Base-by-base conservation (phyloP, 2,888 invertebrate species). In the Mythimna loreyi region DNA sequence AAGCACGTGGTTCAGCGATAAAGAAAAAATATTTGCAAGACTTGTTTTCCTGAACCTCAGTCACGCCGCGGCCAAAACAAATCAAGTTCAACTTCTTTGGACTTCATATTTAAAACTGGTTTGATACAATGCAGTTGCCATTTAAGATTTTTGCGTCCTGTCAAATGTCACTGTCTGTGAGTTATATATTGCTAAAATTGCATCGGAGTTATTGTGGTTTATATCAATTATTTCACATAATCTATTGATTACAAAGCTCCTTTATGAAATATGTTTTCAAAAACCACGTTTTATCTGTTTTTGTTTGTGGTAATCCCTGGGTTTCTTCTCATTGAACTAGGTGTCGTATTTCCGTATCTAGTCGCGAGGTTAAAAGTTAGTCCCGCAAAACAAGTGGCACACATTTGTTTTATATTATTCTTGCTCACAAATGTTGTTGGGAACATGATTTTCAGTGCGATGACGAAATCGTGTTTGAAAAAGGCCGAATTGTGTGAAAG, bases 391-490 rank as follows among this genome's bases (percentile, higher is more conserved):
- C 87, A 91, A 43, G 45, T 75, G 0, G 16, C 90, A 0, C 92
- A 94, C 56, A 65, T 89, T 3, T 69, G 87, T 7, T 72, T 89
- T 13, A 81, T 90, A 5, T 75, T 81, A 0, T 91, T 92, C 72
- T 87, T 86, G 64, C 92, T 93, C 65, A 68, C 91, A 1, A 94
- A 94, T 62, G 85, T 93, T 6, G 52, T 81, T 40, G 94, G 94
- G 0, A 94, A 94, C 52, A 90, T 93, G 89, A 62, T 92, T 0
- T 80, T 91, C 78, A 86, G 89, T 47, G 85, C 92, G n/a, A 43
- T 88, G 1, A 89, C 85, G 2, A 87, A 92, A 55, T 86, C 95
- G 0, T 87, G 72, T 13, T 53, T 89, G 33, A 88, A 77, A 28
- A 78, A 55, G 30, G 70, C 79, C 19, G 21, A 53, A 11, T 49